phyloP scores from a whole-genome alignment of 2,113 vertebrate species.

The Gavialis gangeticus region DNA sequence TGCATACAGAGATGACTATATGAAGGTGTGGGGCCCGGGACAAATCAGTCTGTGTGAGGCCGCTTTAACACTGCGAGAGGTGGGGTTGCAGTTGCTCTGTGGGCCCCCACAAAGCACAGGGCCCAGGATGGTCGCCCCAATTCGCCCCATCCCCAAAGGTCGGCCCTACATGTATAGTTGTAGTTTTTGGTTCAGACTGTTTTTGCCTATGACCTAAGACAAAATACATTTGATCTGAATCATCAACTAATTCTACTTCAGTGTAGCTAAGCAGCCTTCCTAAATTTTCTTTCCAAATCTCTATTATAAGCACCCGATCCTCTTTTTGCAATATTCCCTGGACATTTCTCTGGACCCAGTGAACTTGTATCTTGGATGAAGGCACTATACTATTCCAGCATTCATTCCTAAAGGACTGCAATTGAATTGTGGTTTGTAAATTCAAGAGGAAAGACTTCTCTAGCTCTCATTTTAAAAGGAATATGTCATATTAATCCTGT shows the following conservation, averaged over 20 bases:
- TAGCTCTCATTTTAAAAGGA: background rate
- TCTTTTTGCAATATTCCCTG: constrained; percentile 3
- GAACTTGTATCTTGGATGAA: background rate
- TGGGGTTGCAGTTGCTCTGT: no score
- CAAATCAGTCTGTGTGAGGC: no score
- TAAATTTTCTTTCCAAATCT: constrained; percentile 16
- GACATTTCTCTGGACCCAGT: background rate
- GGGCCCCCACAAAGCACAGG: no score
- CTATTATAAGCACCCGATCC: background rate
- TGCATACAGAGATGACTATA: background rate
- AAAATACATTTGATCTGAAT: background rate
- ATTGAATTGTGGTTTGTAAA: background rate
- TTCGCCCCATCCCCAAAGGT: no score
- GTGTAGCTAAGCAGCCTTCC: background rate
- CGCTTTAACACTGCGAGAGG: no score
- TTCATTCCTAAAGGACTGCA: background rate
- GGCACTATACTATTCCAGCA: background rate
- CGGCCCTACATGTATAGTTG: background rate
- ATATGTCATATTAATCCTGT: background rate
- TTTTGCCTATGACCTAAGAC: background rate
- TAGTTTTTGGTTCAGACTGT: background rate
- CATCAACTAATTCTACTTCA: background rate
- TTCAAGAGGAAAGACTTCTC: background rate
- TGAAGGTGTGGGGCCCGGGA: no score
- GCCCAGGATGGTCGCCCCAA: no score